A percentile compares a stretch with the other conserved stretches of the same genome.
phyloP scores from a whole-genome alignment of 2,113 vertebrate species.

The Brevimyrus niger region DNA sequence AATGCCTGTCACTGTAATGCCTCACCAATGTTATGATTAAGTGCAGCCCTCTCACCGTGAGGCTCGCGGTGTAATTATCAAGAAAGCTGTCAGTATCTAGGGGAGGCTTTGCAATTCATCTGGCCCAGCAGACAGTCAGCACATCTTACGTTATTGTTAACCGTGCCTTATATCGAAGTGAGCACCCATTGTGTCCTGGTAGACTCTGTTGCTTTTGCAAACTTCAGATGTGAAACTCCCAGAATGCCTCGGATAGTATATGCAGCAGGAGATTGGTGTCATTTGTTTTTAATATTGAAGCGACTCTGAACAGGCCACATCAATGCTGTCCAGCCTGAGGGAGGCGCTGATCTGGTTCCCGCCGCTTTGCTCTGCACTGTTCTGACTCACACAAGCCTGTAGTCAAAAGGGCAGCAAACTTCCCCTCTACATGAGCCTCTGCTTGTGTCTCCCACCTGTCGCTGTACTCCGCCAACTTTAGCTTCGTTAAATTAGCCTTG shows the following conservation, averaged over 20 bases:
- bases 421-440: neutral
- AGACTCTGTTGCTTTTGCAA: neutral
- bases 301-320: too few relatives aligned
- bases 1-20: conserved; percentile 19
- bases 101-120: neutral
- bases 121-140: neutral
- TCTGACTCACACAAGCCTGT: neutral
- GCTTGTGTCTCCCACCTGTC: neutral
- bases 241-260: neutral
- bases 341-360: neutral
- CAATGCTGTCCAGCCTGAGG: neutral
- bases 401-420: neutral
- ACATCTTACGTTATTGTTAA: neutral
- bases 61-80: conserved; percentile 21
- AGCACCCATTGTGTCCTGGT: neutral
- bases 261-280: neutral
- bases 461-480: neutral
- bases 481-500: neutral
- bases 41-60: neutral
- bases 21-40: conserved; percentile 21
- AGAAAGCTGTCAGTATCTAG: conserved; percentile 23
- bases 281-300: neutral
- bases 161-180: neutral
- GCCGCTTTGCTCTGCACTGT: neutral
- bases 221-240: neutral